Conservation (phyloP, 1,140 invertebrate genomes). For the Aphis craccivora region DNA sequence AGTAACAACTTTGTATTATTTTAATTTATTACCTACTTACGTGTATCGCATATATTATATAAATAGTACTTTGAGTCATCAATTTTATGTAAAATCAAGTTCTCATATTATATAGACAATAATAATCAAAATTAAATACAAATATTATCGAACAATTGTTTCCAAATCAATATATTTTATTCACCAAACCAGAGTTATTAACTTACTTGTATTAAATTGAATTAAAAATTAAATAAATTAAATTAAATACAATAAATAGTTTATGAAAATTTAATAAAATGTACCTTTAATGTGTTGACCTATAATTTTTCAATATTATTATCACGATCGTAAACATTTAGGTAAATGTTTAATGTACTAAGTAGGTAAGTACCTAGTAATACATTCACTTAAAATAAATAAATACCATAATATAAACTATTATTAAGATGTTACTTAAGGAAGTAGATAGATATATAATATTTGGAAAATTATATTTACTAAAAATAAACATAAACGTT, state of each 20-base stretch:
- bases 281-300: not conserved
- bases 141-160: not conserved
- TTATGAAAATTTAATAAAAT: not conserved
- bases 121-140: not conserved
- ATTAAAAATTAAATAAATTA: no score
- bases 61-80: not conserved
- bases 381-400: not conserved
- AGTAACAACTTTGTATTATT: not conserved
- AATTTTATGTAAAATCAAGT: not conserved
- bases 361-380: not conserved
- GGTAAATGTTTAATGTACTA: not conserved
- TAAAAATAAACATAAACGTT: not conserved
- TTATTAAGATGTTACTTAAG: not conserved
- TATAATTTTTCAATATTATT: not conserved
- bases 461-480: not conserved
- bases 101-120: not conserved
- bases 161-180: not conserved
- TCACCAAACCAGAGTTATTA: not conserved
- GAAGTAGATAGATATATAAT: not conserved
- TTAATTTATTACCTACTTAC: not conserved
- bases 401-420: not conserved
- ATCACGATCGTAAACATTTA: not conserved
- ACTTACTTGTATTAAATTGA: not conserved
- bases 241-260: not conserved
- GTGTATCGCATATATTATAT: no score